Evolutionary conservation across 2,113 vertebrate genomes (phyloP).

Genomic region (Prolemur simus): DNA sequence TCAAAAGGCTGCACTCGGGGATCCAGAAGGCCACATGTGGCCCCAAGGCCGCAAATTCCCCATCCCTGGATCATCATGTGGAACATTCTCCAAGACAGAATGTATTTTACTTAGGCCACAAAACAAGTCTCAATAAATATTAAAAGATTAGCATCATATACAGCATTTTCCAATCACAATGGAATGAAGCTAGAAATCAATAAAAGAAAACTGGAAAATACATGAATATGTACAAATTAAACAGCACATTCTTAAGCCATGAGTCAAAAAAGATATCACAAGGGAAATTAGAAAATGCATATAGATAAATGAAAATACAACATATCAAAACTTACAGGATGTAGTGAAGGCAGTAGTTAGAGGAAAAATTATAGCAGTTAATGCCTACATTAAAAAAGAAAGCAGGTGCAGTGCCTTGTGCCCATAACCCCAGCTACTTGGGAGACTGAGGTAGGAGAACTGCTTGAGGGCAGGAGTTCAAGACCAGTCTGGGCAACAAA

Average conservation of each 20-base stretch:
- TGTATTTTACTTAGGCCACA: neutral
- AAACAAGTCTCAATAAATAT: neutral
- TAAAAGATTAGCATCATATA: neutral
- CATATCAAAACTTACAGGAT: neutral
- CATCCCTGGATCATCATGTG: too few relatives aligned
- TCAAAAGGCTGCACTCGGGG: too few relatives aligned
- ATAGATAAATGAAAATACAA: neutral
- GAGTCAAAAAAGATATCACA: neutral
- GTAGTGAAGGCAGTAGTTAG: neutral
- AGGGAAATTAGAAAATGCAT: neutral
- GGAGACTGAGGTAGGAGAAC: neutral
- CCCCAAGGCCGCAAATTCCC: too few relatives aligned
- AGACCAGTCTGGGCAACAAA: neutral
- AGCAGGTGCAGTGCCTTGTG: neutral
- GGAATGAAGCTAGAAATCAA: slow-evolving; percentile 32
- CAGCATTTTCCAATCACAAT: slow-evolving; percentile 10
- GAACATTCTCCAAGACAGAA: neutral
- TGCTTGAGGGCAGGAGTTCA: neutral
- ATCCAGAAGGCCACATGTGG: too few relatives aligned
- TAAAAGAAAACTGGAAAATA: neutral
- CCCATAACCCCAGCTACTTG: neutral
- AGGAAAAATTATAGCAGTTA: neutral
- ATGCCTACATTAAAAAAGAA: neutral
- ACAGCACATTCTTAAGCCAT: neutral
- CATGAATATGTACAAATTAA: neutral